A percentile compares a stretch with the other conserved stretches of the same genome.
Evolutionary conservation across 2,797 vertebrate species (phyloP).

Genomic region (Allenopithecus nigroviridis): DNA sequence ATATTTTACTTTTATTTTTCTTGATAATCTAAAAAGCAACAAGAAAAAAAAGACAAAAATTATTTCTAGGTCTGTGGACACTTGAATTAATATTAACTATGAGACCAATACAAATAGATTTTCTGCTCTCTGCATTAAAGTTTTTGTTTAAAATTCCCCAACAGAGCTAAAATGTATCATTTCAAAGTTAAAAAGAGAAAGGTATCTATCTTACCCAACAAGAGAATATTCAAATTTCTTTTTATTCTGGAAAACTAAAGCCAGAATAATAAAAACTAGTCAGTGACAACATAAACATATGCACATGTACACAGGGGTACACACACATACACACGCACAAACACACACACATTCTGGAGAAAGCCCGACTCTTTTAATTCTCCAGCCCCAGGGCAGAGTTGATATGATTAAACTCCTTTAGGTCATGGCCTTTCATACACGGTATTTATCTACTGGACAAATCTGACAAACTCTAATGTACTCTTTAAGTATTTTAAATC

Average conservation of each 20-base stretch:
- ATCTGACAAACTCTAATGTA: neutral
- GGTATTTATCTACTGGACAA: neutral
- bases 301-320: neutral
- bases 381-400: neutral
- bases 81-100: slow-evolving; percentile 26
- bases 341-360: neutral
- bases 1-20: neutral
- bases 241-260: slow-evolving; percentile 5
- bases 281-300: neutral
- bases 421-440: neutral
- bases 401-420: neutral
- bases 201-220: neutral
- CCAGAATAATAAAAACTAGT: neutral
- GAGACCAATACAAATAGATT: slow-evolving; percentile 33
- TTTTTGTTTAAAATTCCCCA: slow-evolving; percentile 48
- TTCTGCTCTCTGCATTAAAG: neutral
- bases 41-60: neutral
- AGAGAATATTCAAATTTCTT: neutral
- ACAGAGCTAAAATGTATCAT: slow-evolving; percentile 15
- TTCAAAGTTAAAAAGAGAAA: neutral
- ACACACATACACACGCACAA: neutral
- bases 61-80: neutral
- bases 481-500: neutral
- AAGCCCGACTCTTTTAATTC: neutral
- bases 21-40: neutral